These are phyloP conservation scores for Rhynchophorus ferrugineus DNA, from an alignment of 1,140 invertebrate genomes.

Conservation along the genomic window DNA sequence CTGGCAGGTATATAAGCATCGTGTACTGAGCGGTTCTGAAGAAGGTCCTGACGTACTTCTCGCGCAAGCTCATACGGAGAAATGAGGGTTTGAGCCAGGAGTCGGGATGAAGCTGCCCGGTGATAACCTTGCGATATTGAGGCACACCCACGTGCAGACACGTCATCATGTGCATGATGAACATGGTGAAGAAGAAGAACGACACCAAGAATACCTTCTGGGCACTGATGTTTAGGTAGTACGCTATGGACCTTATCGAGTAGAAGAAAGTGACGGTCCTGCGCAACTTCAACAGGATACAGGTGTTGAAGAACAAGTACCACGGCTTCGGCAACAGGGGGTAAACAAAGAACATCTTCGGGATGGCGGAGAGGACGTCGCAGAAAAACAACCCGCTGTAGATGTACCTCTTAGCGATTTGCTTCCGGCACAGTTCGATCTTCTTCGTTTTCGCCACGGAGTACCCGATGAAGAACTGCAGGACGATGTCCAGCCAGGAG, in stretches of 20 bases:
- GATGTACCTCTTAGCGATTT: constrained; percentile 10
- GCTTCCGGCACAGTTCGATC: constrained; percentile 5
- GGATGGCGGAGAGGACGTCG: constrained; percentile 6
- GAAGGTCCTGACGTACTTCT: constrained; percentile 12
- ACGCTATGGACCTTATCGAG: constrained; percentile 4
- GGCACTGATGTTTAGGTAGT: constrained; percentile 6
- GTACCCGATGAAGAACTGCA: constrained; percentile 21
- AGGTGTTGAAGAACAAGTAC: neutral
- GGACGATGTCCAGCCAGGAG: constrained; percentile 4
- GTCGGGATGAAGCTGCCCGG: neutral
- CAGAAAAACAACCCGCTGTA: constrained; percentile 7
- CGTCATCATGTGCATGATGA: constrained; percentile 13
- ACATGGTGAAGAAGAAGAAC: constrained; percentile 9
- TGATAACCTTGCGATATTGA: neutral
- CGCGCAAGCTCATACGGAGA: neutral
- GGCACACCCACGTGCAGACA: constrained; percentile 13
- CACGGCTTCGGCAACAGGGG: neutral
- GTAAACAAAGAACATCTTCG: constrained; percentile 2
- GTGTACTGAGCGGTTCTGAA: constrained; percentile 16
- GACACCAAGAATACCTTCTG: constrained; percentile 2
- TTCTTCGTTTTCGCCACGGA: neutral
- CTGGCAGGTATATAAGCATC: constrained; percentile 10
- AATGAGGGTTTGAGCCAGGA: constrained; percentile 2
- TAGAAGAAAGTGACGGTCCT: constrained; percentile 5
- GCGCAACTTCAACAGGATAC: constrained; percentile 2